Conservation (phyloP, 1,140 invertebrate species). For the Diorhabda elongata region DNA sequence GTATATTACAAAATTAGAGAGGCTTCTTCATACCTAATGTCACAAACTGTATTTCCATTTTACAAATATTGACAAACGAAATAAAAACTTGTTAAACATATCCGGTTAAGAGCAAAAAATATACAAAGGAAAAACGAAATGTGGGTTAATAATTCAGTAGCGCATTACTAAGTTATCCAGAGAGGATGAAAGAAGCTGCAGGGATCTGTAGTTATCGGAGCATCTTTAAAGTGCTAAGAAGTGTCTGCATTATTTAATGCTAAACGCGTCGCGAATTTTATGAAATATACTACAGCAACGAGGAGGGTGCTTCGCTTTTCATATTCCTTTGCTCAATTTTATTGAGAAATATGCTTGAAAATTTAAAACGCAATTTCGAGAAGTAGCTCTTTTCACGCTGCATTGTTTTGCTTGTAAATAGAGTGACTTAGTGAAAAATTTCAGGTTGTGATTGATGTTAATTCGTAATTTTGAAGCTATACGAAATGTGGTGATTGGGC, state of each 20-base stretch:
- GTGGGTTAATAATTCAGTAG: not conserved
- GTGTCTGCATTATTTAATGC: slow-evolving; percentile 2
- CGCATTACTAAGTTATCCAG: not conserved
- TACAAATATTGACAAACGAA: too few species aligned
- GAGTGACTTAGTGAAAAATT: not conserved
- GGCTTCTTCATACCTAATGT: too few species aligned
- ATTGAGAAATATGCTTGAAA: slow-evolving; percentile 2
- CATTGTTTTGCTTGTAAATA: not conserved
- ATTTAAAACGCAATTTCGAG: slow-evolving; percentile 1
- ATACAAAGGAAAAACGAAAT: too few species aligned
- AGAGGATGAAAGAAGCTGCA: not conserved
- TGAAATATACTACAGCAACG: not conserved
- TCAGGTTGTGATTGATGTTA: too few species aligned
- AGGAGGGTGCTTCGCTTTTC: not conserved
- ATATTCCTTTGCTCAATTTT: slow-evolving; percentile 1
- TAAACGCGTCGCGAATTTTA: slow-evolving; percentile 2
- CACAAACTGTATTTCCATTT: too few species aligned
- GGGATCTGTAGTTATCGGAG: not conserved
- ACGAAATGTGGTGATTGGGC: too few species aligned
- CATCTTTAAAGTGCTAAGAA: not conserved
- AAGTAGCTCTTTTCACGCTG: not conserved
- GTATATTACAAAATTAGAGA: too few species aligned
- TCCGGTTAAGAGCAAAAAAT: too few species aligned
- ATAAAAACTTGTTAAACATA: too few species aligned
- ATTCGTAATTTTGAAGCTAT: too few species aligned